These are phyloP conservation scores for Rhabdophis nuchalis DNA, from an alignment of 2,797 vertebrate species.

Conservation along the genomic window DNA sequence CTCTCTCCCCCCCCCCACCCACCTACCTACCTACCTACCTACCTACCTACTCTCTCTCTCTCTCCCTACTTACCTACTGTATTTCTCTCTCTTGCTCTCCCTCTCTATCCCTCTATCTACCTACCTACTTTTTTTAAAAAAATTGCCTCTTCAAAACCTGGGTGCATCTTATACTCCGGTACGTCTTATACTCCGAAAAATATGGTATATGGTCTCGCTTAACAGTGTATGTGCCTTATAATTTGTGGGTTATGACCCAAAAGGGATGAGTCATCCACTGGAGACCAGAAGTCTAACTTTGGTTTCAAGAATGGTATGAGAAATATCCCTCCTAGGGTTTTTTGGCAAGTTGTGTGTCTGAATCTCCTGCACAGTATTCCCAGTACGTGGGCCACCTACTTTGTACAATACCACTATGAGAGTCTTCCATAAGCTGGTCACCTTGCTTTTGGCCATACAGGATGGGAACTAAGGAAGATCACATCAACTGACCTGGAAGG, in stretches of 20 bases:
- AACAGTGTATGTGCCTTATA: background rate
- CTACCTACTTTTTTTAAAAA: no score
- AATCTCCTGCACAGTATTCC: background rate
- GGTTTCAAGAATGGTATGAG: background rate
- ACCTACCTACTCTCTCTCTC: no score
- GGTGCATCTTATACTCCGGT: no score
- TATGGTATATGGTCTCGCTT: background rate
- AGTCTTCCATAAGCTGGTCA: background rate
- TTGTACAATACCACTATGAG: background rate
- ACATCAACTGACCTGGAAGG: background rate
- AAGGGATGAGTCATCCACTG: background rate
- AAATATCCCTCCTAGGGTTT: background rate
- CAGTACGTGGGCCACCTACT: background rate
- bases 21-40: no score
- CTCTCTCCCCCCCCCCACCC: no score
- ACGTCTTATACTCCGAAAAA: no score
- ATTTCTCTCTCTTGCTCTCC: no score
- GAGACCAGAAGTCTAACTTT: background rate
- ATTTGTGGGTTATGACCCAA: background rate
- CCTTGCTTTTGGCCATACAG: background rate
- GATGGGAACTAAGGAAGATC: background rate
- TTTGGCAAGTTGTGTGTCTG: background rate
- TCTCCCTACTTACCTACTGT: no score
- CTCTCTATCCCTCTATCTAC: no score
- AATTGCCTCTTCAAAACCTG: no score